phyloP scores from a whole-genome alignment of 2,888 invertebrate species.

The Lithophane socia region DNA sequence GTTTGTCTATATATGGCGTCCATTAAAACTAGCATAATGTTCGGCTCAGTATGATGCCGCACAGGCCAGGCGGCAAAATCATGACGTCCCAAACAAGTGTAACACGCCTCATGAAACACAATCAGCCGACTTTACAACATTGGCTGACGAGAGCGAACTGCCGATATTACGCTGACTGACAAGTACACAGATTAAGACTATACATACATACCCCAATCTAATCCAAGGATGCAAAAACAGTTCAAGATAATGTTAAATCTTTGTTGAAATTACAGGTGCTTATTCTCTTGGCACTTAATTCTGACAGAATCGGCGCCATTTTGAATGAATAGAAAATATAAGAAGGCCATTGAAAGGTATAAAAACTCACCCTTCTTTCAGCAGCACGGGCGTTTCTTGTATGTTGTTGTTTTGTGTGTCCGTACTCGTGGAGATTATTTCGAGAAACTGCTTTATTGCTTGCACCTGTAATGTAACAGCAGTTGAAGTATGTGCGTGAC shows the following conservation, averaged over 20 bases:
- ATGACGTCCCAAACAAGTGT: neutral
- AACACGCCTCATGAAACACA: neutral
- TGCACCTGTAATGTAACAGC: constrained; percentile 86
- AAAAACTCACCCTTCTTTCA: constrained; percentile 96
- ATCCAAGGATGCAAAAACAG: constrained; percentile 78
- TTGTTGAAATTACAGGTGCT: neutral
- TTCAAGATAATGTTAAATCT: constrained; percentile 59
- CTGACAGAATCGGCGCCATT: constrained; percentile 3
- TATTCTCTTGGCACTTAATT: neutral
- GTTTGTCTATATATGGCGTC: neutral
- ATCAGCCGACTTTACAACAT: neutral
- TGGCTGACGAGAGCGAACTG: neutral
- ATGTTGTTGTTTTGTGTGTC: constrained; percentile 91
- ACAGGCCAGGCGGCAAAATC: neutral
- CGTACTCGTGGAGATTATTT: constrained; percentile 96
- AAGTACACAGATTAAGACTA: constrained; percentile 27
- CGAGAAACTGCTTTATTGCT: constrained; percentile 95
- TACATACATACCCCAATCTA: constrained; percentile 85
- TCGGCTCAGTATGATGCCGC: neutral
- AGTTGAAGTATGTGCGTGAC: neutral
- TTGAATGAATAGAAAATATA: constrained; percentile 5
- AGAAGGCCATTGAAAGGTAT: neutral
- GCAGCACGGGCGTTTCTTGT: constrained; percentile 94
- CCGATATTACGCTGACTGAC: neutral
- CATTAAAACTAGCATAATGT: neutral